A percentile compares a stretch with the other conserved stretches of the same genome.
phyloP scores from a whole-genome alignment of 2,888 invertebrate genomes.

The Epinotia brunnichana region DNA sequence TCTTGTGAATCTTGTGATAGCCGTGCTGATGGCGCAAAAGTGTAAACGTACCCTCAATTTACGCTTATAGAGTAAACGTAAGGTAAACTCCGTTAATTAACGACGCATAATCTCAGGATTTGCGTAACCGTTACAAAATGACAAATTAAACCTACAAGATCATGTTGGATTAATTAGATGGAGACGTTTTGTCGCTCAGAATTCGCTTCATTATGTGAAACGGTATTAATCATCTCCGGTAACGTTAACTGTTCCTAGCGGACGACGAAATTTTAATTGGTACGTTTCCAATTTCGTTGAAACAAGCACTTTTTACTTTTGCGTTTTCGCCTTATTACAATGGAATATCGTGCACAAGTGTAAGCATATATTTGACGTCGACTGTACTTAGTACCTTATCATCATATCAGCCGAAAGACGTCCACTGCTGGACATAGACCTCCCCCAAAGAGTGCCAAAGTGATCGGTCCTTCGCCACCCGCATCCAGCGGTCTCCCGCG shows the following conservation, averaged over 20 bases:
- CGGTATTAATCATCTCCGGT: constrained; percentile 17
- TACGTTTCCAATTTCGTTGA: constrained; percentile 1
- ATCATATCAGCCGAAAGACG: no score
- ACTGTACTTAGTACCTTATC: no score
- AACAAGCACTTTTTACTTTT: constrained; percentile 1
- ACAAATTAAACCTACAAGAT: constrained; percentile 31
- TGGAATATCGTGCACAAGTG: neutral
- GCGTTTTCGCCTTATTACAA: neutral
- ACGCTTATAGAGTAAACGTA: no score
- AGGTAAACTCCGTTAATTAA: constrained; percentile 19
- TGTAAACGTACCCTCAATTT: no score
- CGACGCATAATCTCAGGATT: constrained; percentile 7
- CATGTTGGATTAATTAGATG: constrained; percentile 28
- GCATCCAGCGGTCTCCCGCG: no score
- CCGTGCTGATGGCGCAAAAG: no score
- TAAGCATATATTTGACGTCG: no score
- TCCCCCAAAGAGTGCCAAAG: no score
- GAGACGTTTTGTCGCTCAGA: constrained; percentile 14
- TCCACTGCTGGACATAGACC: no score
- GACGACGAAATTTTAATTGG: constrained; percentile 17
- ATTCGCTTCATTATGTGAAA: constrained; percentile 31
- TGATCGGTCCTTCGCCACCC: no score
- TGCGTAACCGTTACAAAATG: constrained; percentile 25
- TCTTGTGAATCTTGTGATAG: no score
- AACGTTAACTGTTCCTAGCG: constrained; percentile 4